Base-by-base conservation (phyloP, 2,888 invertebrate species). In the Lycaena phlaeas region DNA sequence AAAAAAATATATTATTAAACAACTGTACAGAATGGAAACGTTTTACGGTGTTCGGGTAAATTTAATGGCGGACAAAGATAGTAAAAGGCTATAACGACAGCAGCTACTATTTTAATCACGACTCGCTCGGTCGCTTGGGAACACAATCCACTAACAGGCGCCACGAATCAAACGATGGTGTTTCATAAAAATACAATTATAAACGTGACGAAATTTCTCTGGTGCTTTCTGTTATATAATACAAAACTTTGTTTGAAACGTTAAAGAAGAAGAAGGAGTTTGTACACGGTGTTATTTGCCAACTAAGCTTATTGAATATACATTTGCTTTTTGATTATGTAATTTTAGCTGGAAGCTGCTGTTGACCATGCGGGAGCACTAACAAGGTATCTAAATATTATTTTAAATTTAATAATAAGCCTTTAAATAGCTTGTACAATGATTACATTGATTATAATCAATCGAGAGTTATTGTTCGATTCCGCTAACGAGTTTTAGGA, bases 1-100 rank as follows among this genome's bases (percentile, higher is more conserved):
- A 77, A 58, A 61, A 10, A 43, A 26, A 36, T 37, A 27, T n/a
- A 27, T 14, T 7, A 14, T 34, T 18, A 18, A 22, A 18, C 11
- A 34, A 34, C 22, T 18, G 27, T 31, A 22, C 9, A 4, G 3
- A n/a, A n/a, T 18, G 7, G 12, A 34, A 34, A 34, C 12, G 34
- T 14, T 34, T 12, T 34, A 34, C 22, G 34, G 18, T 22, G 6
- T 34, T 31, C 7, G 43, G 17, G 10, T 41, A 9, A 27, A 22
- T 17, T 41, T 18, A 31, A 42, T 34, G 34, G 34, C 18, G 7
- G 6, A 12, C 22, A 12, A 34, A 34, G 34, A 18, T 11, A 7
- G 9, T 18, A 34, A 34, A 34, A 34, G 12, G 18, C 17, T 18
- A 18, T 17, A 34, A 34, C 2, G 22, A 22, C 22, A 7, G 18